Evolutionary conservation across 2,888 invertebrate species (phyloP).

Genomic region (Formica aserva): DNA sequence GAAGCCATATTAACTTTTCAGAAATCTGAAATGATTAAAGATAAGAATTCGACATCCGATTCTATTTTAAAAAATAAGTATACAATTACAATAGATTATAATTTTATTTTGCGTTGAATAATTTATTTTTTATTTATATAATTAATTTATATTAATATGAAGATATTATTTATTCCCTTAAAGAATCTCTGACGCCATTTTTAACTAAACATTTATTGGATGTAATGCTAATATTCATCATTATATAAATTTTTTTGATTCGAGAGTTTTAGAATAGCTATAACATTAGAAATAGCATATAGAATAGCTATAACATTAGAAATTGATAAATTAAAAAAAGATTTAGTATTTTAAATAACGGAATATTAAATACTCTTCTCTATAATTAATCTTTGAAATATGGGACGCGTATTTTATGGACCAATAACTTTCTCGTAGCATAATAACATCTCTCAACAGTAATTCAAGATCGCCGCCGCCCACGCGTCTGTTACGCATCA

Average conservation of each 20-base stretch:
- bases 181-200: background rate
- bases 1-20: background rate
- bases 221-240: background rate
- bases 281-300: background rate
- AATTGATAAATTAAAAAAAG: background rate
- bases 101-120: background rate
- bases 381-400: conserved; percentile 12
- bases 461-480: conserved; percentile 54
- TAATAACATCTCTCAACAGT: conserved; percentile 35
- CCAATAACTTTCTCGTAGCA: conserved; percentile 33
- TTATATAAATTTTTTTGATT: background rate
- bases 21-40: conserved; percentile 6
- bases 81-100: background rate
- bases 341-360: background rate
- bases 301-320: too few species aligned
- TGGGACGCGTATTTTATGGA: background rate
- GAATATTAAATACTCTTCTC: too few species aligned
- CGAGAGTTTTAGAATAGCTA: background rate
- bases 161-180: background rate
- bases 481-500: conserved; percentile 59
- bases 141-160: background rate
- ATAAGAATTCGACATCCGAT: background rate
- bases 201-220: background rate
- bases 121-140: background rate
- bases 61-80: background rate